These are phyloP conservation scores for Entelurus aequoreus DNA, from an alignment of 2,113 vertebrate genomes.

Conservation along the genomic window DNA sequence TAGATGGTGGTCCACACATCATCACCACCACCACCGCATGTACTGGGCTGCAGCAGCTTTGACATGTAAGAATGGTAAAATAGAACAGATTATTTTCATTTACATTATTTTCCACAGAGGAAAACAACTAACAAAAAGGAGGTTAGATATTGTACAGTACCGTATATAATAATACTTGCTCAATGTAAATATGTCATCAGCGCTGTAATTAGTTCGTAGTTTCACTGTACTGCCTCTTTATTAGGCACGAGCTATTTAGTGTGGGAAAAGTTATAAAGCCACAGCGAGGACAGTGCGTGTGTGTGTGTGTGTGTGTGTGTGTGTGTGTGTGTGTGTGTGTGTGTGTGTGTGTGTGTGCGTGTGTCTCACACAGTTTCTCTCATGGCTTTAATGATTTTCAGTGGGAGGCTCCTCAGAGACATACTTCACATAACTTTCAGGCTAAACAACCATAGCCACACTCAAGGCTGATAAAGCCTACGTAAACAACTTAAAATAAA, in stretches of 20 bases:
- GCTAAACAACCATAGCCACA: slow-evolving; percentile 2
- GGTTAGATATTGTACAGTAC: too few relatives aligned
- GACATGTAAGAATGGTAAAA: too few relatives aligned
- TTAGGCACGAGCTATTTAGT: background rate
- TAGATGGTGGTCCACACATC: slow-evolving; percentile 36
- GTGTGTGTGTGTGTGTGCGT: too few relatives aligned
- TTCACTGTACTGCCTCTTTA: background rate
- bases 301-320: too few relatives aligned
- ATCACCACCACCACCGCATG: background rate
- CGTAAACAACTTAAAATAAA: slow-evolving; percentile 9
- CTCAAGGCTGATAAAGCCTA: background rate
- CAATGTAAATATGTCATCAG: background rate
- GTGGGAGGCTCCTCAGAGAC: background rate
- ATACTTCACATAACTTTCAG: slow-evolving; percentile 7
- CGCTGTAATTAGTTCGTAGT: background rate
- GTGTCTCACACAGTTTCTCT: background rate
- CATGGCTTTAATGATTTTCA: slow-evolving; percentile 13
- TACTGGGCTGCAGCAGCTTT: background rate
- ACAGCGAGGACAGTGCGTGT: too few relatives aligned
- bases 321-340: too few relatives aligned
- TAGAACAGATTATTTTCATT: too few relatives aligned
- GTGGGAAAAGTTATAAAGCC: background rate
- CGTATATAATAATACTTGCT: background rate
- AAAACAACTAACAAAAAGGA: too few relatives aligned
- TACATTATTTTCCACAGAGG: too few relatives aligned